Conservation (phyloP, 1,140 invertebrate species). For the Geopemphigus sp. region DNA sequence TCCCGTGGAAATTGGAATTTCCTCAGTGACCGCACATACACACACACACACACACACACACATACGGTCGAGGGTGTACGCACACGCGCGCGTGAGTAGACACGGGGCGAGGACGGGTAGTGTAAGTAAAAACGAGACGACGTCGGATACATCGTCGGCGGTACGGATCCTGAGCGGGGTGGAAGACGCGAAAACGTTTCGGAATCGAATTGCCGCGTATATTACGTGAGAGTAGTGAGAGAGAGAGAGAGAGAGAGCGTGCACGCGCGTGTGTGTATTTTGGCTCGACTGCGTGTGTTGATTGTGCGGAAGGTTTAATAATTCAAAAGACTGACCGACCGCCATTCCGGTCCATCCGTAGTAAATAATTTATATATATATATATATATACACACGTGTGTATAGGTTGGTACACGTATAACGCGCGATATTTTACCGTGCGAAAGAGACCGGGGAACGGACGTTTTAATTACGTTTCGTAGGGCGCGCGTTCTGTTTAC, state of each 20-base stretch:
- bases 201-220: constrained; percentile 10
- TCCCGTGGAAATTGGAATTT: constrained; percentile 40
- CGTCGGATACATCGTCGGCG: neutral
- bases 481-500: no score
- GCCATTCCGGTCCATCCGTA: no score
- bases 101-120: neutral
- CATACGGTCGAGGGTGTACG: no score
- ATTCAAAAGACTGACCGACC: neutral
- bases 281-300: neutral
- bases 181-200: neutral
- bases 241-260: neutral
- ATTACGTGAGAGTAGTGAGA: neutral
- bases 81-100: no score
- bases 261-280: neutral
- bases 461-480: constrained; percentile 25
- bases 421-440: no score
- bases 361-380: neutral
- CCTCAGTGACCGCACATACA: constrained; percentile 35
- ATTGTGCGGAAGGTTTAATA: constrained; percentile 32
- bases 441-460: no score
- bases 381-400: neutral
- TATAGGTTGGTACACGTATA: no score
- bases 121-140: neutral
- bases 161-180: no score
- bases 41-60: no score